Conservation (phyloP, 2,888 invertebrate genomes). For the Ashinkailepas kermadecensis region DNA sequence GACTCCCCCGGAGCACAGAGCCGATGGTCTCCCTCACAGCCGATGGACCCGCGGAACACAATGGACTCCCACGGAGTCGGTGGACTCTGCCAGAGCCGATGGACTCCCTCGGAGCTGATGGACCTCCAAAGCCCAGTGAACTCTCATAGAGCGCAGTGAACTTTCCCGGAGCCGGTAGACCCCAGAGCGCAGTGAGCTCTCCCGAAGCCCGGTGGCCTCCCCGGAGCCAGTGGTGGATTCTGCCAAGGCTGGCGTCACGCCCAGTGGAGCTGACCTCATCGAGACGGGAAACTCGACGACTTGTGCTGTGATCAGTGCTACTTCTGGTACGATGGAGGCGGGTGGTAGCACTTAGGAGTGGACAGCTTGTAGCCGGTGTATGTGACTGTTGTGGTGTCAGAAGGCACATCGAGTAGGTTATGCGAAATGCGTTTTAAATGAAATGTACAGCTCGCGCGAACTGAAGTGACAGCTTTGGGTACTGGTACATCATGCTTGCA, state of each 20-base stretch:
- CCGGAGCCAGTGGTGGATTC: background rate
- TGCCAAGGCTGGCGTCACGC: background rate
- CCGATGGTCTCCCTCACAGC: background rate
- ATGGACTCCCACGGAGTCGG: no score
- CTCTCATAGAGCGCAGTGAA: background rate
- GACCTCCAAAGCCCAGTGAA: background rate
- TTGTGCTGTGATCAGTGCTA: constrained; percentile 4
- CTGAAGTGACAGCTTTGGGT: no score
- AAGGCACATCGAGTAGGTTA: no score
- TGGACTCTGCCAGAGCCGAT: no score
- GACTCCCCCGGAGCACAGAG: background rate
- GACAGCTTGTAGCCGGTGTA: no score
- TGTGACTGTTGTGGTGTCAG: no score
- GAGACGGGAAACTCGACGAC: background rate
- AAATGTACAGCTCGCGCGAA: no score
- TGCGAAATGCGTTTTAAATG: no score
- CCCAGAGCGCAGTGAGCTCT: no score
- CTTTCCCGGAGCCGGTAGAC: no score
- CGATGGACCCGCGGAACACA: background rate
- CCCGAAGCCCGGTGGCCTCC: no score
- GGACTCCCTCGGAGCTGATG: background rate
- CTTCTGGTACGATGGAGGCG: background rate
- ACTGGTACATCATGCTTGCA: no score
- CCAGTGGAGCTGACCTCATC: background rate
- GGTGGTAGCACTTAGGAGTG: background rate